phyloP scores from a whole-genome alignment of 2,888 invertebrate species.

The Macrosiphum euphorbiae region DNA sequence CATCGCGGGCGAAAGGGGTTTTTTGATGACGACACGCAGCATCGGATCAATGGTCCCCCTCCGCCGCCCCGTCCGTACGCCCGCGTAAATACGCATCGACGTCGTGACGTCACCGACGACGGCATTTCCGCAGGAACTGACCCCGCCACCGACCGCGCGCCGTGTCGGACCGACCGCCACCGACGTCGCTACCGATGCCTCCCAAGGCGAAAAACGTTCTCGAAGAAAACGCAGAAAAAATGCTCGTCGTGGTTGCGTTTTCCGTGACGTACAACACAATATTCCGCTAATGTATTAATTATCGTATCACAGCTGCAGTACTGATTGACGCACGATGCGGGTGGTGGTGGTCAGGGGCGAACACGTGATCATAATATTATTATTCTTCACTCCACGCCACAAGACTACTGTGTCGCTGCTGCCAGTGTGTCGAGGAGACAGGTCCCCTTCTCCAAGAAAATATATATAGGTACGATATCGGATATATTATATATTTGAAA shows the following conservation, averaged over 20 bases:
- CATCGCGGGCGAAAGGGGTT: conserved; percentile 39
- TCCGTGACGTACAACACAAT: background rate
- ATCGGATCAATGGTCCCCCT: conserved; percentile 45
- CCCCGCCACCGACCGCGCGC: conserved; percentile 18
- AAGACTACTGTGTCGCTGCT: background rate
- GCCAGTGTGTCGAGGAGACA: background rate
- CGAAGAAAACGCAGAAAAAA: background rate
- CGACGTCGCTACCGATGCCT: background rate
- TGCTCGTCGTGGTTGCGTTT: background rate
- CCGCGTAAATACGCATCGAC: conserved; percentile 25
- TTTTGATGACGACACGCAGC: conserved; percentile 60
- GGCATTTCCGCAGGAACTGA: conserved; percentile 51
- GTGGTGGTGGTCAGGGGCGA: background rate
- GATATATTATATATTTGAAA: background rate
- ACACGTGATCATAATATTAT: background rate
- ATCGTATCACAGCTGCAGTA: background rate
- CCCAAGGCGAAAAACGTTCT: background rate
- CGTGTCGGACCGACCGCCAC: background rate
- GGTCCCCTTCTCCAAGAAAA: background rate
- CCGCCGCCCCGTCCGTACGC: conserved; percentile 2
- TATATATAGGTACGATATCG: too few species aligned
- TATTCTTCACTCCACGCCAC: background rate
- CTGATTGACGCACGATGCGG: background rate
- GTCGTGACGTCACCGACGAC: conserved; percentile 55
- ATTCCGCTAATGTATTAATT: background rate